phyloP scores from a whole-genome alignment of 1,140 invertebrate genomes.

The Fopius arisanus region DNA sequence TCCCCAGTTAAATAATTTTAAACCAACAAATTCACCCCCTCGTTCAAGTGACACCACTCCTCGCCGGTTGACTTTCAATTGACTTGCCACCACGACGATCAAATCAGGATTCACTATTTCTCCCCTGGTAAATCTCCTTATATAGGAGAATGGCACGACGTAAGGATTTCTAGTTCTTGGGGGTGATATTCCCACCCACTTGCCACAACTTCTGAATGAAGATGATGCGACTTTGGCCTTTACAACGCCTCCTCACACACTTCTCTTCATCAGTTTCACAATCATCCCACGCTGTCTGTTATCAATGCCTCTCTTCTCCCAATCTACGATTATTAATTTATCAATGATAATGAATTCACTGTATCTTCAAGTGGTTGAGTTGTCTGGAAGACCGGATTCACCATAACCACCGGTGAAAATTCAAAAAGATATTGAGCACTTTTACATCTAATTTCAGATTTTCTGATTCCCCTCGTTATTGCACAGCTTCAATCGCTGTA shows the following conservation, averaged over 20 bases:
- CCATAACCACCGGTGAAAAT: too few relatives aligned
- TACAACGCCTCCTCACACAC: not conserved
- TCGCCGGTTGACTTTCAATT: not conserved
- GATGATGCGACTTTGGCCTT: not conserved
- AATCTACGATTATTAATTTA: not conserved
- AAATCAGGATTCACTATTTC: not conserved
- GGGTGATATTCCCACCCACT: not conserved
- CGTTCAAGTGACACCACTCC: too few relatives aligned
- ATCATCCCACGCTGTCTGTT: not conserved
- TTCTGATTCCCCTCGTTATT: too few relatives aligned
- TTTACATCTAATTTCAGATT: too few relatives aligned
- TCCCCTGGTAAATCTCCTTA: not conserved
- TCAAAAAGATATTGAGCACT: too few relatives aligned
- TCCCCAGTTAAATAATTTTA: slow-evolving; percentile 27
- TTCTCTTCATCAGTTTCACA: not conserved
- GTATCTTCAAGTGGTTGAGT: too few relatives aligned
- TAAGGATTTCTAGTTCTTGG: not conserved
- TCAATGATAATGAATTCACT: too few relatives aligned
- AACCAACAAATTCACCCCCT: not conserved
- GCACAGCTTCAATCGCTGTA: too few relatives aligned
- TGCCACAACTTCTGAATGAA: not conserved
- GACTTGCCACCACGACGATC: not conserved
- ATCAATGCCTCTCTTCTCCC: not conserved
- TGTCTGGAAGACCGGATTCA: too few relatives aligned
- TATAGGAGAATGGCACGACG: not conserved